Base-by-base conservation (phyloP, 1,140 invertebrate species). In the Cydia amplana region DNA sequence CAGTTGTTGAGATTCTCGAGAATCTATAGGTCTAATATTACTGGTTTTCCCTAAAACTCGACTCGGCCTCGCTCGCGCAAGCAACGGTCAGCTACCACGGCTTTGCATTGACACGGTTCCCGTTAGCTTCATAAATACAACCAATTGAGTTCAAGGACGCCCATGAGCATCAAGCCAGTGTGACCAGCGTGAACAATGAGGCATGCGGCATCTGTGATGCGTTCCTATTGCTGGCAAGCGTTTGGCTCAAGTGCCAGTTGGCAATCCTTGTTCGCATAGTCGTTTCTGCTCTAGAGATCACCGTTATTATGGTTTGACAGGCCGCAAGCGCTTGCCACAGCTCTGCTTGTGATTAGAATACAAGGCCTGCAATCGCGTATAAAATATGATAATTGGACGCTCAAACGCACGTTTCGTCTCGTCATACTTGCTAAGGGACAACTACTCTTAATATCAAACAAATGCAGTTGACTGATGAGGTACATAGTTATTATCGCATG, bases 71-170 rank as follows among this genome's bases (percentile, higher is more conserved):
- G 16, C 70, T 40, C 32, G 40, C 4, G 6, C 65, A 67, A 46
- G 5, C 28, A 32, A 32, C 20, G 55, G 55, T 60, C 78, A 80
- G 81, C 81, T 85, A 86, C 84, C 79, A 85, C 79, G 84, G 82
- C 79, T 89, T 91, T 87, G 82, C 86, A 91, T 90, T 92, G 89
- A 91, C 90, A 90, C 84, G 81, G 87, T 83, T 91, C 86, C 90
- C 85, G 85, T 87, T 86, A 88, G 85, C 83, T 87, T 87, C 86
- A 90, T 91, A 89, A 92, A 89, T 87, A 87, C 83, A 85, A 79
- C 76, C 88, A 87, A 92, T 92, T 90, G 86, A 91, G 91, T 92
- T 92, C 91, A 92, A 91, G 91, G 91, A 90, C 89, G 83, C 79
- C 72, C 75, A 87, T 88, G 88, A 90, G 84, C 88, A 88, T 89